phyloP scores from a whole-genome alignment of 2,797 vertebrate species.

The Monodelphis domestica region DNA sequence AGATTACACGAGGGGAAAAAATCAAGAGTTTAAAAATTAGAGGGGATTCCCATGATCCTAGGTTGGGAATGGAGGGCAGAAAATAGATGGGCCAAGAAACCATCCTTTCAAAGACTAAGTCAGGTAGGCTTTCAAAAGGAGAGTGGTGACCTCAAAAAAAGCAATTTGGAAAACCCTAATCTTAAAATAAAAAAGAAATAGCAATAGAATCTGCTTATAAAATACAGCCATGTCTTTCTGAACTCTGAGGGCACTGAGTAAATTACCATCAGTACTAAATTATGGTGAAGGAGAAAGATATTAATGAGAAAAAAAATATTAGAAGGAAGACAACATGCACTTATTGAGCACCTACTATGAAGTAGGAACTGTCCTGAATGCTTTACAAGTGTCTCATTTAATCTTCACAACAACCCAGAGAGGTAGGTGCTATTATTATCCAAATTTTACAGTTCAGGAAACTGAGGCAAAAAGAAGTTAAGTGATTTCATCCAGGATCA shows the following conservation, averaged over 20 bases:
- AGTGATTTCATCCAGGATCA: not conserved
- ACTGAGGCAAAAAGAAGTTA: not conserved
- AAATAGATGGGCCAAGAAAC: not conserved
- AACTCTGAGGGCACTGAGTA: not conserved
- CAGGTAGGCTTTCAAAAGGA: conserved; percentile 32
- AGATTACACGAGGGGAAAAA: not conserved
- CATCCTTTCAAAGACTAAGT: not conserved
- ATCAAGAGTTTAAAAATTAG: not conserved
- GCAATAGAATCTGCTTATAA: conserved; percentile 20
- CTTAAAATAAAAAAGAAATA: conserved; percentile 6
- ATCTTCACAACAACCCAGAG: not conserved
- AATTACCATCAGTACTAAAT: not conserved
- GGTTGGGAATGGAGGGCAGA: not conserved
- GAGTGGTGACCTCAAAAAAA: conserved; percentile 10
- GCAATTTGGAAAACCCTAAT: conserved; percentile 15
- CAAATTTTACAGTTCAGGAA: not conserved
- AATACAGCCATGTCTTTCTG: not conserved
- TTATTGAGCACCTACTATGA: not conserved
- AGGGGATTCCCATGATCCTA: not conserved
- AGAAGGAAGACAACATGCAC: not conserved
- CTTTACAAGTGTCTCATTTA: not conserved
- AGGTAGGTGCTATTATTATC: not conserved
- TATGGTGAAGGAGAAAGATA: not conserved
- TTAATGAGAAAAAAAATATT: not conserved
- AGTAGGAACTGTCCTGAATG: not conserved